Evolutionary conservation across 2,888 invertebrate genomes (phyloP).

Genomic region (Drosophila koepferae): DNA sequence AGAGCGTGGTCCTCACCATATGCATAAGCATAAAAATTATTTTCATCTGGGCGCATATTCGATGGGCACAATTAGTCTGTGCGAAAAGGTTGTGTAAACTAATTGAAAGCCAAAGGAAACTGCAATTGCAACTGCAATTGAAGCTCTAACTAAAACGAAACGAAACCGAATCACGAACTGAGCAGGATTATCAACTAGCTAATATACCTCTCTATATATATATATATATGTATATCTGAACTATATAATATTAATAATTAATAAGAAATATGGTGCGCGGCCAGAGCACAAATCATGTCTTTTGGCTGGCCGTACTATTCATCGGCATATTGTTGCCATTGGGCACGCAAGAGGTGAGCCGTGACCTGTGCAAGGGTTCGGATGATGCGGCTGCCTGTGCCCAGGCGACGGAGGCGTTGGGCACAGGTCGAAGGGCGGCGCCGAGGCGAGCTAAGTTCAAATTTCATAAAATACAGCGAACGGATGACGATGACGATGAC

Average conservation of each 20-base stretch:
- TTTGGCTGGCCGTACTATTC: slow-evolving; percentile 42
- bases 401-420: slow-evolving; percentile 29
- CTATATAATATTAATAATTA: slow-evolving; percentile 5
- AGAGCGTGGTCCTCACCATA: slow-evolving; percentile 19
- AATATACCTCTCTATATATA: neutral
- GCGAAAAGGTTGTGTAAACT: slow-evolving; percentile 56
- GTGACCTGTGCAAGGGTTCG: slow-evolving; percentile 51
- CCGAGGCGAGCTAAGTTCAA: slow-evolving; percentile 70
- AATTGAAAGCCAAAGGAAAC: slow-evolving; percentile 26
- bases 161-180: slow-evolving; percentile 1
- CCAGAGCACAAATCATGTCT: slow-evolving; percentile 22
- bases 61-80: slow-evolving; percentile 56
- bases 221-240: neutral
- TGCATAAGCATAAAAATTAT: slow-evolving; percentile 40
- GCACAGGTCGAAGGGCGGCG: slow-evolving; percentile 28
- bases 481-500: slow-evolving; percentile 29
- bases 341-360: slow-evolving; percentile 50
- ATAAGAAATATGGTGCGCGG: slow-evolving; percentile 23
- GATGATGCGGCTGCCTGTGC: slow-evolving; percentile 39
- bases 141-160: neutral
- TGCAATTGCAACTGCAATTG: neutral
- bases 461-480: slow-evolving; percentile 82
- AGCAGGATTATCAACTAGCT: slow-evolving; percentile 22
- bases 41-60: slow-evolving; percentile 43
- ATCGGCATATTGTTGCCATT: slow-evolving; percentile 51